A percentile compares a stretch with the other conserved stretches of the same genome.
Evolutionary conservation across 2,797 vertebrate genomes (phyloP).

Genomic region (Darevskia mixta): DNA sequence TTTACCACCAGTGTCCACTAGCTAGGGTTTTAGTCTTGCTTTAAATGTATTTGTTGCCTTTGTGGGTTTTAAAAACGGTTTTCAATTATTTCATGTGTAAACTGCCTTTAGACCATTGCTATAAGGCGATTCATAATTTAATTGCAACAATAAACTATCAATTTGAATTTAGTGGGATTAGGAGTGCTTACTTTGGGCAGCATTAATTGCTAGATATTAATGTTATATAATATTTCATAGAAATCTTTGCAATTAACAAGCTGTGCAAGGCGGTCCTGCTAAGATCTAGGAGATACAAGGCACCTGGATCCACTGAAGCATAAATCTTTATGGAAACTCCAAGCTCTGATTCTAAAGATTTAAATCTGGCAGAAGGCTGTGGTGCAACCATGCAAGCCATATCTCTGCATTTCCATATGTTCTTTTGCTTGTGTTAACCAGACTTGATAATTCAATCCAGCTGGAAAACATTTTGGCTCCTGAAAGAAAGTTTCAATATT

Average conservation of each 20-base stretch:
- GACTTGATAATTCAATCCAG: conserved; percentile 48
- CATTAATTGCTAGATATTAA: not conserved
- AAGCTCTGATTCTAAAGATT: conserved; percentile 1
- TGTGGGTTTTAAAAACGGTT: no score
- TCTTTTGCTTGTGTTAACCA: conserved; percentile 24
- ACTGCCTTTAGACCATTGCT: not conserved
- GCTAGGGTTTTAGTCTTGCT: no score
- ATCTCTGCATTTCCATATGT: conserved; percentile 39
- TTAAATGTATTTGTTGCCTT: no score
- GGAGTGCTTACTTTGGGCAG: not conserved
- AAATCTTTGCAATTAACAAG: not conserved
- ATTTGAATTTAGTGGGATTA: not conserved
- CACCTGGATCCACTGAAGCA: not conserved
- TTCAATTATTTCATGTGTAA: no score
- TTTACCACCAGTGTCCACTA: no score
- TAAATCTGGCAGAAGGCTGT: conserved; percentile 35
- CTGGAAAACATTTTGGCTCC: conserved; percentile 33
- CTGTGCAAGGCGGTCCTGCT: not conserved
- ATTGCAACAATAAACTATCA: not conserved
- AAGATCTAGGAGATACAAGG: not conserved
- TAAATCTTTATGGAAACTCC: not conserved
- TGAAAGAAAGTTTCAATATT: conserved; percentile 51
- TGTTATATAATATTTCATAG: not conserved
- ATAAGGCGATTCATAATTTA: not conserved
- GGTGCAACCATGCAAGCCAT: conserved; percentile 1